phyloP scores from a whole-genome alignment of 2,113 vertebrate species.

The Engraulis encrasicolus region DNA sequence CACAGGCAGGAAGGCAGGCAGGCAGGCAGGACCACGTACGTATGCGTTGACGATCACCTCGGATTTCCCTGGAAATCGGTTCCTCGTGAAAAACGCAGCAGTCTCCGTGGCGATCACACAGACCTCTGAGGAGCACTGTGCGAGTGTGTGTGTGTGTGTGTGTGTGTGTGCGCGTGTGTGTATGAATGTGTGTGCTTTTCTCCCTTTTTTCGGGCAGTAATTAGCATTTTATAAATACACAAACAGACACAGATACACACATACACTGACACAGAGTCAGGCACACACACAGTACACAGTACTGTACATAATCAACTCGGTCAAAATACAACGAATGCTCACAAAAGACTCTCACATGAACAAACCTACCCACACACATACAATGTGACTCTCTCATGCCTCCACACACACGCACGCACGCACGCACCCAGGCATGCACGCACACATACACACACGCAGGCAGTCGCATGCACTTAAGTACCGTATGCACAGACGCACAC shows the following conservation, averaged over 20 bases:
- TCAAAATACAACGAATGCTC: conserved; percentile 23
- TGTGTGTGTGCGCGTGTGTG: not conserved
- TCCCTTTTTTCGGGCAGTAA: not conserved
- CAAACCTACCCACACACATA: conserved; percentile 20
- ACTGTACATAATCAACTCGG: not conserved
- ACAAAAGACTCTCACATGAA: conserved; percentile 10
- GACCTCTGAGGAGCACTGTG: not conserved
- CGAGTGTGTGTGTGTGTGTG: too few species aligned
- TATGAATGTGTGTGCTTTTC: not conserved
- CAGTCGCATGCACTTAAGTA: too few species aligned
- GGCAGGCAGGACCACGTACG: too few species aligned
- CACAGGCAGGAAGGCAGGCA: too few species aligned
- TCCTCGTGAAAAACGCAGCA: not conserved
- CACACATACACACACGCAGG: not conserved
- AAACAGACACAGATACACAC: not conserved
- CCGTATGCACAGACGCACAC: not conserved
- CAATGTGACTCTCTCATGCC: conserved; percentile 2
- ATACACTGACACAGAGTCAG: too few species aligned
- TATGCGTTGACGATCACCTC: not conserved
- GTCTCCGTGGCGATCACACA: not conserved
- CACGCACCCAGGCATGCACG: not conserved
- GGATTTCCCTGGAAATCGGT: not conserved
- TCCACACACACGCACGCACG: conserved; percentile 2
- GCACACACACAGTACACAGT: not conserved
- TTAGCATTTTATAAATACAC: conserved; percentile 11